These are phyloP conservation scores for Petroica traversi DNA, from an alignment of 2,113 vertebrate species.

Conservation along the genomic window DNA sequence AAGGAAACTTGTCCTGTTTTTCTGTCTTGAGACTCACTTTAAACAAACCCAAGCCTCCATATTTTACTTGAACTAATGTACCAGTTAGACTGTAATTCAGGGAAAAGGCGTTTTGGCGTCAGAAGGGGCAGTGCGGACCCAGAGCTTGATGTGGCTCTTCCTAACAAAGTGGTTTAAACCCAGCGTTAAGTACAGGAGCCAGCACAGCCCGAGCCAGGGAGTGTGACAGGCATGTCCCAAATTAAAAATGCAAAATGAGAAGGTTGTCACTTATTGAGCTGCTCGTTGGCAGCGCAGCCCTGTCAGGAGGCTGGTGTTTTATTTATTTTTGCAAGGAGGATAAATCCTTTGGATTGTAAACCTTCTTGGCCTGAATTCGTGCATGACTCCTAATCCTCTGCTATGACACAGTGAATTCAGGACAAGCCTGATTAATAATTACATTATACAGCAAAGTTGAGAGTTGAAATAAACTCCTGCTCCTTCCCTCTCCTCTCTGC, in stretches of 20 bases:
- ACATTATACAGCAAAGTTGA: conserved; percentile 30
- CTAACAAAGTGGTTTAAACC: neutral
- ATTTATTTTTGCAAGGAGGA: conserved; percentile 44
- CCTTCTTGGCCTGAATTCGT: conserved; percentile 57
- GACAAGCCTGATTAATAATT: conserved; percentile 49
- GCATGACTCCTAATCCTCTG: conserved; percentile 56
- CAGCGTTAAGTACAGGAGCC: rapidly evolving
- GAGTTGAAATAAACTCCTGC: neutral
- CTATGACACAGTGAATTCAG: conserved; percentile 50
- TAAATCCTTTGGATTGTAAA: conserved; percentile 61
- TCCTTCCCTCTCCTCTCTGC: neutral
- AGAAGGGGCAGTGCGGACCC: neutral
- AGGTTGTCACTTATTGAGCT: conserved; percentile 30
- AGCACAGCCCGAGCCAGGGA: neutral
- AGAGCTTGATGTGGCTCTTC: neutral
- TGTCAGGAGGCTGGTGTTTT: conserved; percentile 22
- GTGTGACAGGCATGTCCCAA: neutral
- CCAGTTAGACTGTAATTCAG: neutral
- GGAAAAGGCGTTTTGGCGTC: neutral
- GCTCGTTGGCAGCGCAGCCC: conserved; percentile 12
- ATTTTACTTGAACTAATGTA: neutral
- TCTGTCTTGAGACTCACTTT: neutral
- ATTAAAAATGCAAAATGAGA: conserved; percentile 47
- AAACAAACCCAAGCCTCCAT: neutral
- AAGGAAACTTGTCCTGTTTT: neutral